phyloP scores from a whole-genome alignment of 2,888 invertebrate species.

The Panorpa germanica region DNA sequence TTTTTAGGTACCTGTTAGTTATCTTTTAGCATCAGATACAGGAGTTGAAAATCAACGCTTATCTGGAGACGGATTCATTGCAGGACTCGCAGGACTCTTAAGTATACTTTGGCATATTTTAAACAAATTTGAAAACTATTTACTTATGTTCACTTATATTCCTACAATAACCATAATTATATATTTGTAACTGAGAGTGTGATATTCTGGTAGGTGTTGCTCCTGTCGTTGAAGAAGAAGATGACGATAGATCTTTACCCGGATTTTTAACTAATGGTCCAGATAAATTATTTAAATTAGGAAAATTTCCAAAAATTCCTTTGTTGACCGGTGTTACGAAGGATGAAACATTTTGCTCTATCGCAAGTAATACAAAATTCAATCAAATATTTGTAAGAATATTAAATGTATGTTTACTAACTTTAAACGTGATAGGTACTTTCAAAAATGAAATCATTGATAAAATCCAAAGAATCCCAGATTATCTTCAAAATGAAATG shows the following conservation, averaged over 20 bases:
- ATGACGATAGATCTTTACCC: slow-evolving; percentile 47
- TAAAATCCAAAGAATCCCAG: too few species aligned
- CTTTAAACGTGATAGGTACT: too few species aligned
- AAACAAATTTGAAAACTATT: too few species aligned
- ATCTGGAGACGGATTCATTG: slow-evolving; percentile 36
- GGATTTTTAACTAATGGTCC: slow-evolving; percentile 43
- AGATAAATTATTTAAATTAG: slow-evolving; percentile 33
- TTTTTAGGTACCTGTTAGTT: slow-evolving; percentile 19
- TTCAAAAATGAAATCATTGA: too few species aligned
- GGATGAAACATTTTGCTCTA: slow-evolving; percentile 47
- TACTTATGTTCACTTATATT: background rate
- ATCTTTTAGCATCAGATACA: slow-evolving; percentile 30
- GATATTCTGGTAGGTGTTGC: slow-evolving; percentile 31
- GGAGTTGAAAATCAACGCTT: slow-evolving; percentile 33
- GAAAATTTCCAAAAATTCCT: slow-evolving; percentile 35
- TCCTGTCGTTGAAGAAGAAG: slow-evolving; percentile 44
- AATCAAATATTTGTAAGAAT: too few species aligned
- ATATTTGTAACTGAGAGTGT: background rate
- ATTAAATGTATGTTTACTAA: too few species aligned
- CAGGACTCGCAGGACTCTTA: slow-evolving; percentile 41
- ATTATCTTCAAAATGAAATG: too few species aligned
- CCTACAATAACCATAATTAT: background rate
- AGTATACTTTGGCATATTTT: too few species aligned
- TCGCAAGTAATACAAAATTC: slow-evolving; percentile 26
- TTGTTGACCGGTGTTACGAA: slow-evolving; percentile 53